Evolutionary conservation across 2,888 invertebrate species (phyloP).

Genomic region (Serripes groenlandicus): DNA sequence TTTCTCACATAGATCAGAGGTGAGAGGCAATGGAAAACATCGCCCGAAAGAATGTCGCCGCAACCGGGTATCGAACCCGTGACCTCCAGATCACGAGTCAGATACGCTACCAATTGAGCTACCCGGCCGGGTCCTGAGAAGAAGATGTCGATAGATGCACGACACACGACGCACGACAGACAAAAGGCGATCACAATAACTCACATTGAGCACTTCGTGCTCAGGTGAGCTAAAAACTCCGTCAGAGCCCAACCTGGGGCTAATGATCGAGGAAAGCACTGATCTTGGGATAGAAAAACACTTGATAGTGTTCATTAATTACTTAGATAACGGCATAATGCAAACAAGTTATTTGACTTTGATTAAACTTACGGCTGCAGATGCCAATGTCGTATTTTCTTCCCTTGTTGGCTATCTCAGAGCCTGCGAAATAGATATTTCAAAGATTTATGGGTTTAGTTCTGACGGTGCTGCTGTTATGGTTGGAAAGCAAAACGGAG

Average conservation of each 20-base stretch:
- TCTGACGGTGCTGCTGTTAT: conserved; percentile 52
- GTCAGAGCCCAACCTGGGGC: neutral
- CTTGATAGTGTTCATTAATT: neutral
- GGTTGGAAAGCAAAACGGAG: conserved; percentile 40
- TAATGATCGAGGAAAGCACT: conserved; percentile 45
- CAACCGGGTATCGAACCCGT: too few species aligned
- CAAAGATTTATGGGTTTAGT: conserved; percentile 40
- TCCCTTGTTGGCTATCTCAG: conserved; percentile 33
- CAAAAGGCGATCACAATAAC: neutral
- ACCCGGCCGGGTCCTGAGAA: too few species aligned
- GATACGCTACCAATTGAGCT: too few species aligned
- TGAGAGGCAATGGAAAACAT: too few species aligned
- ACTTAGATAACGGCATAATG: neutral
- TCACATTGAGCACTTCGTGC: neutral
- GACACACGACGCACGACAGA: conserved; percentile 12
- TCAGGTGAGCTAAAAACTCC: neutral
- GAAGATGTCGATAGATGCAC: too few species aligned
- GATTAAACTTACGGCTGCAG: neutral
- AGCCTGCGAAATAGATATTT: conserved; percentile 37
- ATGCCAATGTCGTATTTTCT: neutral
- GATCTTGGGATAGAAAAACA: conserved; percentile 35
- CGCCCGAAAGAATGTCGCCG: too few species aligned
- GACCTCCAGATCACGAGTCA: too few species aligned
- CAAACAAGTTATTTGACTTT: neutral
- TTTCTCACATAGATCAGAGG: too few species aligned